Conservation (phyloP, 1,140 invertebrate species). For the Sycophaga agraensis region DNA sequence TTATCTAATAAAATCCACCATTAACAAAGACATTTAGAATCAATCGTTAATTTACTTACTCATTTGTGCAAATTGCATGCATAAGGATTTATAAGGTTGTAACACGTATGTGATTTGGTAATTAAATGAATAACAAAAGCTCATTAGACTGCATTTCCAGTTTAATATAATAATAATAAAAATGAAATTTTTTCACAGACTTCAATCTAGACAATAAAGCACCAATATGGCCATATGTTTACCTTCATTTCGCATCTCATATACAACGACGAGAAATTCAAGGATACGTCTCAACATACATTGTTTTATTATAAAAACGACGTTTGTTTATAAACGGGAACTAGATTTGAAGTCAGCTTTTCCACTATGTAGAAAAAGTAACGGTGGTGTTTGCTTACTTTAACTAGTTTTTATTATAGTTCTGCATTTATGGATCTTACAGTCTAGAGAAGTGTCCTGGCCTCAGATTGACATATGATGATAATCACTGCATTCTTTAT, state of each 20-base stretch:
- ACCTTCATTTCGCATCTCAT: constrained; percentile 21
- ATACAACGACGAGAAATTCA: constrained; percentile 30
- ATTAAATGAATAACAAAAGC: constrained; percentile 26
- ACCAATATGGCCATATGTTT: constrained; percentile 28
- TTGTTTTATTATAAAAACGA: constrained; percentile 19
- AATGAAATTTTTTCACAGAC: constrained; percentile 29
- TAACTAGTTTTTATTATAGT: constrained; percentile 30
- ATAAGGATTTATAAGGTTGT: too few species aligned
- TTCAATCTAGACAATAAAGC: constrained; percentile 30
- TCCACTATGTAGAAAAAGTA: not conserved
- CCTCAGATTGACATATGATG: constrained; percentile 44
- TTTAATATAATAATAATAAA: constrained; percentile 29
- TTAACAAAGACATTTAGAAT: constrained; percentile 19
- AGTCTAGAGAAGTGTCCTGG: constrained; percentile 50
- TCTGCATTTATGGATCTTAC: constrained; percentile 45
- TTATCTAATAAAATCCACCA: constrained; percentile 13
- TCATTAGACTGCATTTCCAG: constrained; percentile 25
- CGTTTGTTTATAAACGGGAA: constrained; percentile 14
- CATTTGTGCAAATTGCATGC: not conserved
- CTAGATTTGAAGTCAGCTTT: not conserved
- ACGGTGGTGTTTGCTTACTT: constrained; percentile 25
- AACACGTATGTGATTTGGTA: constrained; percentile 25
- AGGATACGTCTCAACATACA: constrained; percentile 4
- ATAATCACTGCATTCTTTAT: constrained; percentile 37
- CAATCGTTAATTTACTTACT: constrained; percentile 10